Evolutionary conservation across 1,140 invertebrate species (phyloP), one percentile per base, ranked within the genome.

Genomic region (Zaprionus africanus): DNA sequence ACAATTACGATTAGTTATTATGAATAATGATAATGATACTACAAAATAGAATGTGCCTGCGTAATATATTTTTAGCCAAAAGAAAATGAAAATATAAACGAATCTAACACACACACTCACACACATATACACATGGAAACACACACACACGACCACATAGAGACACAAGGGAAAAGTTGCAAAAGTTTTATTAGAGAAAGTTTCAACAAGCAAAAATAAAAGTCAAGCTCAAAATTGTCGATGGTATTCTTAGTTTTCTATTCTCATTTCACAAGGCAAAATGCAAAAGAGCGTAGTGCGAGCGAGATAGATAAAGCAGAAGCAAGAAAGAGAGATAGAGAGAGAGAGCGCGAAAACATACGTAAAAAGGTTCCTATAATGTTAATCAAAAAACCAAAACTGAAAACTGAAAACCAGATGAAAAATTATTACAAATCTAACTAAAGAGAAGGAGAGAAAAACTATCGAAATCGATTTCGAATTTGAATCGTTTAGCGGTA

Each of bases 31-130:
- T 91, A 91, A 91, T 85, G 86, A 91, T 87, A 92, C 73, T 92
- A 92, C 90, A 92, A 92, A 92, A 92, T 92, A 92, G 90, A 92
- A 92, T 92, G 90, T 92, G 90, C 90, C 90, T 92, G 90, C 90
- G 81, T 92, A 90, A 92, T 88, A 90, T 92, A 90, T 90, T 92
- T 92, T 90, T 92, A 92, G 90, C 86, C 86, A 91, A 85, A 84
- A 78, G 75, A 67, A 74, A 74, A 26, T 68, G 57, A 84, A 77
- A 80, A 53, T 46, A 68, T 49, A 63, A 59, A 53, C 61, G 68
- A 56, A 61, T 68, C 26, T 26, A n/a, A 61, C 19, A 56, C 41
- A 74, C 57, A 61, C 36, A 60, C 24, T 36, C 2, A 54, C 28
- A 70, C 22, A 54, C 26, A 22, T 22, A 43, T 15, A 26, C 64